A percentile compares a stretch with the other conserved stretches of the same genome.
Conservation (phyloP, 1,140 invertebrate species). For the Gonatopus flavifemur region DNA sequence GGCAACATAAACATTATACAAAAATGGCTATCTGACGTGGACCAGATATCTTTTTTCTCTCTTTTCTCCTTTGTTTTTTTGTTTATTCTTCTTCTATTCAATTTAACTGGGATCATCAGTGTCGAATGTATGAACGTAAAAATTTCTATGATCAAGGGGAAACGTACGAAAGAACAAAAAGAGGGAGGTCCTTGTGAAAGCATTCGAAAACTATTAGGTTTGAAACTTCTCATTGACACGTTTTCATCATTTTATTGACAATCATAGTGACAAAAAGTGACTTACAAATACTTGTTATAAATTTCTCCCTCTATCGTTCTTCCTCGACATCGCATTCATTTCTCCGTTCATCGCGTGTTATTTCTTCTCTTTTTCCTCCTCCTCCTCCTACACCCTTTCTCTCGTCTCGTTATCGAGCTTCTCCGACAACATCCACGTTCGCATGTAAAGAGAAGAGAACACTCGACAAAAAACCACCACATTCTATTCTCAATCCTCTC, state of each 20-base stretch:
- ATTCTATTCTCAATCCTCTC: no score
- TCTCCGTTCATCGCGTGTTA: conserved; percentile 6
- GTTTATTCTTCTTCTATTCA: no score
- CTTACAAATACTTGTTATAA: conserved; percentile 41
- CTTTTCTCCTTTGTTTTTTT: conserved; percentile 11
- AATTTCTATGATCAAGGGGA: conserved; percentile 31
- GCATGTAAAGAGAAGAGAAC: no score
- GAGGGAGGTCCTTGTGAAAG: background rate
- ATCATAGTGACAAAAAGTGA: conserved; percentile 45
- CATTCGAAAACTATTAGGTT: conserved; percentile 1
- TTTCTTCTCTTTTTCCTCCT: background rate
- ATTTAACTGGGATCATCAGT: background rate
- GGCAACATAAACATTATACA: conserved; percentile 50
- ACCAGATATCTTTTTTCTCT: no score
- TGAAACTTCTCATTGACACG: conserved; percentile 26
- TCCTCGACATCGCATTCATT: conserved; percentile 2
- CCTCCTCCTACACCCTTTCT: background rate
- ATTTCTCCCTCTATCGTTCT: conserved; percentile 17
- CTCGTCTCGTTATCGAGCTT: no score
- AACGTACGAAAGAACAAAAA: conserved; percentile 22
- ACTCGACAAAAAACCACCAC: no score
- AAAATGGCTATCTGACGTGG: conserved; percentile 12
- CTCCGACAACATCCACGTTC: no score
- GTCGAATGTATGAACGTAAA: conserved; percentile 17
- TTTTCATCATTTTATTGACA: conserved; percentile 41